These are phyloP conservation scores for Elymnias hypermnestra DNA, from an alignment of 1,140 invertebrate species.

Conservation along the genomic window DNA sequence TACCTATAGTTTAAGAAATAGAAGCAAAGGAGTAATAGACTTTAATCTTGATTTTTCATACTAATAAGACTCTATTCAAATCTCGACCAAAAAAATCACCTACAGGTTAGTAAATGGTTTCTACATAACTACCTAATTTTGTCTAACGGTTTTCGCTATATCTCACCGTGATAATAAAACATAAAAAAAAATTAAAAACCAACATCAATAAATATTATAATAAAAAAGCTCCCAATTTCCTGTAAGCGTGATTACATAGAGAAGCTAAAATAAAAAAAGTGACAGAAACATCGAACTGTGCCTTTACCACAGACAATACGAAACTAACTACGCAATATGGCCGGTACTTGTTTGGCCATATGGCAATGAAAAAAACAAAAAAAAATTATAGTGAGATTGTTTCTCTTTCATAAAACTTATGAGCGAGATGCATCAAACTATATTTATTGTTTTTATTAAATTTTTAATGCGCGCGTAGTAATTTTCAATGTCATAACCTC, in stretches of 20 bases:
- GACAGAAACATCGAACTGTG: not conserved
- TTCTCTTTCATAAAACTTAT: too few relatives aligned
- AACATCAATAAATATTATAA: too few relatives aligned
- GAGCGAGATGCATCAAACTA: too few relatives aligned
- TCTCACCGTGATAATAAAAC: not conserved
- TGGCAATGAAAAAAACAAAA: not conserved
- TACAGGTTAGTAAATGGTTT: not conserved
- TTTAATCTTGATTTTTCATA: too few relatives aligned
- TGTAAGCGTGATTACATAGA: not conserved
- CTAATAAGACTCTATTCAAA: too few relatives aligned
- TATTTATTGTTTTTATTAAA: too few relatives aligned
- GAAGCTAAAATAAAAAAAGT: not conserved
- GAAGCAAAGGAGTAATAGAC: too few relatives aligned
- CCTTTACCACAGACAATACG: not conserved
- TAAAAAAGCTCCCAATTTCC: too few relatives aligned
- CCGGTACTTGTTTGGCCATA: not conserved
- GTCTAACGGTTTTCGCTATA: not conserved
- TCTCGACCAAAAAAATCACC: too few relatives aligned
- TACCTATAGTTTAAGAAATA: too few relatives aligned
- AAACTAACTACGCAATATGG: not conserved
- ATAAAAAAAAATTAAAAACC: not conserved
- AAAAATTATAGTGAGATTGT: not conserved
- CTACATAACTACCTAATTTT: not conserved
- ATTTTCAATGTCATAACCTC: not conserved
- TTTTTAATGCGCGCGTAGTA: too few relatives aligned